These are phyloP conservation scores for Heliconius congener DNA, from an alignment of 1,140 invertebrate species.

Conservation along the genomic window DNA sequence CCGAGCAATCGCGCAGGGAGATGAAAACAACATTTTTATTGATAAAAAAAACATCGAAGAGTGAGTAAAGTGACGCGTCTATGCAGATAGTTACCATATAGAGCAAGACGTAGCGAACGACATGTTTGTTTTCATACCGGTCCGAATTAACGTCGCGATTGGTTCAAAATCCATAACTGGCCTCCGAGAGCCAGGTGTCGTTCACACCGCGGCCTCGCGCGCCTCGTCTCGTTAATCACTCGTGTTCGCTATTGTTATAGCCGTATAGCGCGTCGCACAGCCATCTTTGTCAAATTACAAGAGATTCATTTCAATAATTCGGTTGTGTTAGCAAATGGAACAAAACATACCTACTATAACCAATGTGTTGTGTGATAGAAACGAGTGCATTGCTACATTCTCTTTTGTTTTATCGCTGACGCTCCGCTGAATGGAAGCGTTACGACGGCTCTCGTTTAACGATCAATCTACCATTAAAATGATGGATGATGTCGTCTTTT, in stretches of 20 bases:
- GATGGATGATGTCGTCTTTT: slow-evolving; percentile 77
- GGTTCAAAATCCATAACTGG: slow-evolving; percentile 82
- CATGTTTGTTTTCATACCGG: slow-evolving; percentile 81
- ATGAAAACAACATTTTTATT: slow-evolving; percentile 70
- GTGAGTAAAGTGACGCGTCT: slow-evolving; percentile 62
- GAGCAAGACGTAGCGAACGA: slow-evolving; percentile 71
- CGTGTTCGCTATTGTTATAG: slow-evolving; percentile 79
- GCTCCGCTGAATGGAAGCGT: slow-evolving; percentile 76
- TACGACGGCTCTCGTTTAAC: slow-evolving; percentile 73
- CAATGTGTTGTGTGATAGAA: slow-evolving; percentile 61
- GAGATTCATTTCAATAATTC: slow-evolving; percentile 76
- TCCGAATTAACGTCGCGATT: slow-evolving; percentile 81
- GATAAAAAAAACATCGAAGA: slow-evolving; percentile 59
- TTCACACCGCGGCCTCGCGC: slow-evolving; percentile 82
- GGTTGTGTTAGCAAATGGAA: slow-evolving; percentile 73
- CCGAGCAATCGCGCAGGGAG: slow-evolving; percentile 58
- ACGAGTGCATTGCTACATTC: slow-evolving; percentile 70
- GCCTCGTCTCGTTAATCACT: slow-evolving; percentile 81
- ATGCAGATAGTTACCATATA: slow-evolving; percentile 67
- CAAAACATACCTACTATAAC: slow-evolving; percentile 64
- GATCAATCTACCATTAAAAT: slow-evolving; percentile 78
- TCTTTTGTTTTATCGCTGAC: slow-evolving; percentile 79
- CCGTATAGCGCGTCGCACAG: slow-evolving; percentile 70
- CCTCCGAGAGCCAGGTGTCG: slow-evolving; percentile 81
- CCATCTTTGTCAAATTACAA: slow-evolving; percentile 81